phyloP scores from a whole-genome alignment of 2,888 invertebrate species.

The Habroteleia sp. region DNA sequence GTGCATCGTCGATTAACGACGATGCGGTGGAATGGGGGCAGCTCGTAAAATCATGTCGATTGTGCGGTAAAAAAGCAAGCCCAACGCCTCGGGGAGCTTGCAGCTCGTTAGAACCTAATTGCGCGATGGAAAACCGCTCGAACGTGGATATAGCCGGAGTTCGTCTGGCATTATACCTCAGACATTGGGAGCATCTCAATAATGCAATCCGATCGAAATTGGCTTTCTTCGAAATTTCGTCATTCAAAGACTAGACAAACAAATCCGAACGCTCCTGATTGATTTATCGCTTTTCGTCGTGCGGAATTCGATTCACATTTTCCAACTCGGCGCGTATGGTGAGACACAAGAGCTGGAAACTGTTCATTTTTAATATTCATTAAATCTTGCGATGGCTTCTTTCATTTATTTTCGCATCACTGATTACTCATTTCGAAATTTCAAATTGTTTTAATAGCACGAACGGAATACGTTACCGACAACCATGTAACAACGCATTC shows the following conservation, averaged over 20 bases:
- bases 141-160: slow-evolving; percentile 46
- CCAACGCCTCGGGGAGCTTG: slow-evolving; percentile 58
- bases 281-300: slow-evolving; percentile 20
- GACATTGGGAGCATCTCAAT: slow-evolving; percentile 37
- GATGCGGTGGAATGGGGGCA: slow-evolving; percentile 27
- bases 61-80: slow-evolving; percentile 52
- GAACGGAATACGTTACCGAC: slow-evolving; percentile 13
- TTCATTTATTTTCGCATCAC: slow-evolving; percentile 17
- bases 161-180: slow-evolving; percentile 29
- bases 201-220: slow-evolving; percentile 30
- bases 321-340: slow-evolving; percentile 2
- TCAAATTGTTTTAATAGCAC: slow-evolving; percentile 10
- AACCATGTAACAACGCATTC: not conserved
- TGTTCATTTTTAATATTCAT: slow-evolving; percentile 14
- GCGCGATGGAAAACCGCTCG: slow-evolving; percentile 62
- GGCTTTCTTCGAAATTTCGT: slow-evolving; percentile 46
- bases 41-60: slow-evolving; percentile 61
- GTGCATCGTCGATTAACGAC: slow-evolving; percentile 52
- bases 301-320: slow-evolving; percentile 19
- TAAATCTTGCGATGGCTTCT: not conserved
- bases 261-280: slow-evolving; percentile 8
- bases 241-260: slow-evolving; percentile 29
- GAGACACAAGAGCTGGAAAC: no score
- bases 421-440: slow-evolving; percentile 10
- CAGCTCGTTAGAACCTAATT: slow-evolving; percentile 65